phyloP scores from a whole-genome alignment of 2,888 invertebrate genomes.

The Monochamus alternatus region DNA sequence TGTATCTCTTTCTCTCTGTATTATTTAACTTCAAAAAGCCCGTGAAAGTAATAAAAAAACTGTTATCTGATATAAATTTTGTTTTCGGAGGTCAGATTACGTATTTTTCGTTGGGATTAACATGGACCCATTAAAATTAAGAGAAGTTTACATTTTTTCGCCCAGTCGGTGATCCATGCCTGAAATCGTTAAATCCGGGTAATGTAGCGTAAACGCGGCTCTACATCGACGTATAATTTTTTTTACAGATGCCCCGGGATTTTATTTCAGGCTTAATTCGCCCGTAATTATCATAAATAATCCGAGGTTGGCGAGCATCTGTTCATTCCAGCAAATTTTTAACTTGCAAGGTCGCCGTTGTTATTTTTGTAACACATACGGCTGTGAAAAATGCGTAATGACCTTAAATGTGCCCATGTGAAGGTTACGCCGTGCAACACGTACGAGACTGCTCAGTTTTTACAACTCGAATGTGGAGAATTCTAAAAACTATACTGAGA shows the following conservation, averaged over 20 bases:
- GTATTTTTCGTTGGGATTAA: too few relatives aligned
- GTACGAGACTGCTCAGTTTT: not conserved
- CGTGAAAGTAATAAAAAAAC: too few relatives aligned
- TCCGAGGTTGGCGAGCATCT: conserved; percentile 16
- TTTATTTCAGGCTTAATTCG: conserved; percentile 1
- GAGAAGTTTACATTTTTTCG: too few relatives aligned
- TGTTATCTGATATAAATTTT: too few relatives aligned
- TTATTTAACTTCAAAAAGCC: too few relatives aligned
- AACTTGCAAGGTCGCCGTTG: conserved; percentile 12
- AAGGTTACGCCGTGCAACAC: conserved; percentile 13
- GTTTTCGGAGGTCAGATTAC: too few relatives aligned
- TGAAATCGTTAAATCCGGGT: not conserved
- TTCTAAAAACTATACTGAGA: too few relatives aligned
- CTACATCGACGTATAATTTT: not conserved
- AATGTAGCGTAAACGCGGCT: not conserved
- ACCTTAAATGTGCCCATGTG: conserved; percentile 28
- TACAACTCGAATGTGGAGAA: not conserved
- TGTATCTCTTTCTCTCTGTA: too few relatives aligned
- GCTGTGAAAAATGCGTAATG: conserved; percentile 17
- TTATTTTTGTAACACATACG: conserved; percentile 24
- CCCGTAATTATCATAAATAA: conserved; percentile 13
- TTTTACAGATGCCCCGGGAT: conserved; percentile 4
- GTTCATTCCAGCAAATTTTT: conserved; percentile 21
- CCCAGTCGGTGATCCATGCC: too few relatives aligned
- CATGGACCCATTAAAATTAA: too few relatives aligned